These are phyloP conservation scores for Spea hammondii DNA, from an alignment of 2,797 vertebrate genomes.

Conservation along the genomic window DNA sequence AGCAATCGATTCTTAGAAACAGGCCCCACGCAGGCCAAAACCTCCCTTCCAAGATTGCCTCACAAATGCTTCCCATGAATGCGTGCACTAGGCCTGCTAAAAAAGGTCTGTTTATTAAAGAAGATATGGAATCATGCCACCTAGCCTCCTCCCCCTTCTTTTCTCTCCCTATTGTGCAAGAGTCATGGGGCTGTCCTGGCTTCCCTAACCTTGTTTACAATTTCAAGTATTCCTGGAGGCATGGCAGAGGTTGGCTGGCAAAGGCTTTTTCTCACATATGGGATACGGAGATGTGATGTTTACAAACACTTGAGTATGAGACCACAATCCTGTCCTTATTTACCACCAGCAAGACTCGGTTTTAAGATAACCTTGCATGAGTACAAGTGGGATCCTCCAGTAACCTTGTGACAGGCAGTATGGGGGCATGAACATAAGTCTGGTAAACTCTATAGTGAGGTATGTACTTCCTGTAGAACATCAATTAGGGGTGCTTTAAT, in stretches of 20 bases:
- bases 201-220: conserved; percentile 57
- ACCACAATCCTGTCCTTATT: too few relatives aligned
- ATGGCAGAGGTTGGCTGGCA: neutral
- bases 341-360: too few relatives aligned
- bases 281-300: neutral
- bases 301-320: neutral
- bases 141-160: conserved; percentile 12
- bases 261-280: neutral
- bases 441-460: too few relatives aligned
- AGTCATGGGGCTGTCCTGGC: conserved; percentile 47
- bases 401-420: too few relatives aligned
- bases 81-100: neutral
- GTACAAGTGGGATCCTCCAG: too few relatives aligned
- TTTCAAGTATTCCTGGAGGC: conserved; percentile 29
- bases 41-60: neutral
- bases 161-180: conserved; percentile 52
- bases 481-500: too few relatives aligned
- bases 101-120: conserved; percentile 18
- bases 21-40: neutral
- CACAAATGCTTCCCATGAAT: neutral
- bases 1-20: conserved; percentile 26
- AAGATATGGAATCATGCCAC: conserved; percentile 11
- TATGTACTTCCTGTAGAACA: too few relatives aligned
- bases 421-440: too few relatives aligned
- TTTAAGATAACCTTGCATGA: too few relatives aligned